A percentile compares a stretch with the other conserved stretches of the same genome.
phyloP scores from a whole-genome alignment of 2,888 invertebrate species.

The Ptychoptera contaminata region DNA sequence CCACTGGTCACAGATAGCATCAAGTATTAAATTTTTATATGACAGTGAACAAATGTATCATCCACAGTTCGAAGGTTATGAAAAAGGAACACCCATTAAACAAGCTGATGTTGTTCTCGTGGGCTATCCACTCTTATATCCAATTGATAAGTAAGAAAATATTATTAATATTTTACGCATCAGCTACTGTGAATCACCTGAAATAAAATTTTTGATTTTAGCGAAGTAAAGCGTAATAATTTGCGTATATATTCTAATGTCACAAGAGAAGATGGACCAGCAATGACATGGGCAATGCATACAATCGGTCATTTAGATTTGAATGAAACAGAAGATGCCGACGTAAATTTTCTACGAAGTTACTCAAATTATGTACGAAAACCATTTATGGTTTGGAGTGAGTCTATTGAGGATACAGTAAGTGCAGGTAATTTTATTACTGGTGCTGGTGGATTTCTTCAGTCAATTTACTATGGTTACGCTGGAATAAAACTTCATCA shows the following conservation, averaged over 20 bases:
- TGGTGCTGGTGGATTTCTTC: conserved; percentile 44
- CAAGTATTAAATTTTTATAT: conserved; percentile 36
- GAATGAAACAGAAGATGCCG: conserved; percentile 29
- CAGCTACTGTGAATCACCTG: not conserved
- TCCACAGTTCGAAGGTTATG: conserved; percentile 39
- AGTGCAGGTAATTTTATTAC: conserved; percentile 44
- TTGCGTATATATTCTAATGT: conserved; percentile 38
- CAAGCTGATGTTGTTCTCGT: conserved; percentile 43
- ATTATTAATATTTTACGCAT: not conserved
- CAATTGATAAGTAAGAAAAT: conserved; percentile 32
- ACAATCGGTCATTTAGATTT: conserved; percentile 37
- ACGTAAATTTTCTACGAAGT: conserved; percentile 36
- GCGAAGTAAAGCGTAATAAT: conserved; percentile 37
- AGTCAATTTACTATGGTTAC: conserved; percentile 40
- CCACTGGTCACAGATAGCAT: conserved; percentile 31
- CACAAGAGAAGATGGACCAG: conserved; percentile 38
- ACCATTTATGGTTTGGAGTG: conserved; percentile 48
- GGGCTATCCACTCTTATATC: conserved; percentile 39
- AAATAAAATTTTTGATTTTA: conserved; percentile 13
- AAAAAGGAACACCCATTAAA: conserved; percentile 33
- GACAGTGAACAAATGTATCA: conserved; percentile 37
- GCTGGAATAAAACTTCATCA: conserved; percentile 37
- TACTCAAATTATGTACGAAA: conserved; percentile 37
- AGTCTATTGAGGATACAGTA: conserved; percentile 33
- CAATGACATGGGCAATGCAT: conserved; percentile 51